Evolutionary conservation across 2,888 invertebrate genomes (phyloP).

Genomic region (Diaphora mendica): DNA sequence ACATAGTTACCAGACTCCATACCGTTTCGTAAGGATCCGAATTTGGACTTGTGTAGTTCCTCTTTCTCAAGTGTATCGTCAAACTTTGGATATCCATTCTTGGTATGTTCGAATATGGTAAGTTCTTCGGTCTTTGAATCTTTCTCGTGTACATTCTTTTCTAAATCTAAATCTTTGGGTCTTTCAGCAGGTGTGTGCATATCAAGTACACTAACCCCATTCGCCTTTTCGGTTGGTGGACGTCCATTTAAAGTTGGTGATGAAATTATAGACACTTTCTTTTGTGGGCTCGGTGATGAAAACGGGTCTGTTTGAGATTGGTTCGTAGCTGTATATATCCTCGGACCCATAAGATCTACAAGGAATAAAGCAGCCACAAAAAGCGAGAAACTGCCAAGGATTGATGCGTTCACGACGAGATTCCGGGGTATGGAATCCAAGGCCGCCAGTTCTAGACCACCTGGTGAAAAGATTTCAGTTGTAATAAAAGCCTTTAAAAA

Average conservation of each 20-base stretch:
- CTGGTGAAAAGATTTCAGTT: conserved; percentile 63
- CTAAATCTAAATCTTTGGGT: conserved; percentile 75
- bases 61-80: conserved; percentile 66
- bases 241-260: conserved; percentile 39
- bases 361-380: conserved; percentile 89
- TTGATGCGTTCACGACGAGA: conserved; percentile 90
- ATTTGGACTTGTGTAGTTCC: conserved; percentile 76
- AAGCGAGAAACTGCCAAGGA: conserved; percentile 89
- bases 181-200: conserved; percentile 65
- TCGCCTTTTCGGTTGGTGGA: conserved; percentile 50
- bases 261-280: conserved; percentile 47
- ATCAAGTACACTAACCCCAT: conserved; percentile 45
- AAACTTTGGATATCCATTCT: conserved; percentile 66
- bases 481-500: neutral
- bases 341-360: conserved; percentile 88
- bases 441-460: conserved; percentile 90
- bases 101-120: conserved; percentile 64
- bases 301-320: conserved; percentile 76
- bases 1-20: conserved; percentile 77
- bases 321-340: conserved; percentile 76
- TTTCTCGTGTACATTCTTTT: conserved; percentile 61
- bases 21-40: conserved; percentile 78
- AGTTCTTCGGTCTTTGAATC: conserved; percentile 60
- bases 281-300: conserved; percentile 57
- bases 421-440: conserved; percentile 90